Evolutionary conservation across 2,888 invertebrate species (phyloP), one percentile per base, ranked within the genome.

Genomic region (Rhagium mordax): DNA sequence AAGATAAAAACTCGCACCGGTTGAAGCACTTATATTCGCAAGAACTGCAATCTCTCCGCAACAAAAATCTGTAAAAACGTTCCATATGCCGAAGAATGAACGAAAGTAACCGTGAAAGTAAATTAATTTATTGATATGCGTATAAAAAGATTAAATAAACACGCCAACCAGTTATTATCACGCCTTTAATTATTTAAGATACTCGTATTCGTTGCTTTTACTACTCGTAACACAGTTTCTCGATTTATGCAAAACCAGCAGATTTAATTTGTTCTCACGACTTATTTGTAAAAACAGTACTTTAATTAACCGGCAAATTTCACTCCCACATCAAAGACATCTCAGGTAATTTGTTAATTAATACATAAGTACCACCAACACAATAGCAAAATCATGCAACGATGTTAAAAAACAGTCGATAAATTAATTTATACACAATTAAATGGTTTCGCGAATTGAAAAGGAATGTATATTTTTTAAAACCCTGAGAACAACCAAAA

Each of bases 101-200:
- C 15, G 16, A 59, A 57, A 59, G 59, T 33, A 15, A 29, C 33
- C 59, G 29, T 33, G 59, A 59, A 59, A 62, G 62, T 15, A 48
- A n/a, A 62, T 48, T 62, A 13, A 33, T 47, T 49, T 47, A 24
- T 61, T 33, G 61, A 33, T 24, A 62, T 15, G 6, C 8, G 13
- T 15, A n/a, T 16, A 29, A 15, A 33, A 15, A 33, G 47, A 60
- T n/a, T 33, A 60, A 24, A 33, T 29, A 29, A 60, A 41, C 27
- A 60, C 20, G 7, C 18, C 20, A 49, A 49, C 49, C 15, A 49
- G 49, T 49, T 49, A 41, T 41, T 41, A 41, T 3, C 41, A 41
- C 3, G 13, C 13, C 1, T 13, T 41, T 41, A 41, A 41, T 41
- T 41, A 41, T 41, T 41, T 41, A 41, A 41, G 13, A 41, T 1